phyloP scores from a whole-genome alignment of 2,113 vertebrate genomes.

The Caloenas nicobarica region DNA sequence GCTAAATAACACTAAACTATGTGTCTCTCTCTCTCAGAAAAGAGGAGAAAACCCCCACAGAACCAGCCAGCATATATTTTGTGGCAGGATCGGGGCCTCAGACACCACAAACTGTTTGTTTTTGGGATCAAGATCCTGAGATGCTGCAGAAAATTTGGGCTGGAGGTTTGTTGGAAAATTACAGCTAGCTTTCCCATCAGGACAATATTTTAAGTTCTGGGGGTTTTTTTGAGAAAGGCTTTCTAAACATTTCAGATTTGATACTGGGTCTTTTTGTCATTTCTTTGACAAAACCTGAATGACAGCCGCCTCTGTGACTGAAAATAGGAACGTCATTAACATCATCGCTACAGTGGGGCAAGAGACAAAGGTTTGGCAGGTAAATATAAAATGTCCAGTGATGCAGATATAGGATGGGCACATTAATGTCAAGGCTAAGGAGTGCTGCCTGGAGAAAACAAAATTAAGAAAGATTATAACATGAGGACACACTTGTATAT shows the following conservation, averaged over 20 bases:
- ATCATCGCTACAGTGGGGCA: not conserved
- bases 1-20: not conserved
- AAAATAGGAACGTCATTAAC: not conserved
- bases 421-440: not conserved
- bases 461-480: not conserved
- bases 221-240: not conserved
- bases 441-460: not conserved
- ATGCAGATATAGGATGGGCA: not conserved
- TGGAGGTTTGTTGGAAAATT: not conserved
- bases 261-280: not conserved
- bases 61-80: not conserved
- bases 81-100: not conserved
- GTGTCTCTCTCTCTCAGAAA: not conserved
- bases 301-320: not conserved
- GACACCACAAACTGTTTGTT: constrained; percentile 11
- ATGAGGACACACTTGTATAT: not conserved
- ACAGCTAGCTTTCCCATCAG: not conserved
- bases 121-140: not conserved
- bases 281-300: not conserved
- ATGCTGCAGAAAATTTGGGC: not conserved
- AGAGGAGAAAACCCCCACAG: not conserved
- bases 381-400: not conserved
- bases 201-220: not conserved
- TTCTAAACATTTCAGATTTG: not conserved
- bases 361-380: not conserved